A percentile compares a stretch with the other conserved stretches of the same genome.
Conservation (phyloP, 2,888 invertebrate genomes). For the Trissoscelio sp. region DNA sequence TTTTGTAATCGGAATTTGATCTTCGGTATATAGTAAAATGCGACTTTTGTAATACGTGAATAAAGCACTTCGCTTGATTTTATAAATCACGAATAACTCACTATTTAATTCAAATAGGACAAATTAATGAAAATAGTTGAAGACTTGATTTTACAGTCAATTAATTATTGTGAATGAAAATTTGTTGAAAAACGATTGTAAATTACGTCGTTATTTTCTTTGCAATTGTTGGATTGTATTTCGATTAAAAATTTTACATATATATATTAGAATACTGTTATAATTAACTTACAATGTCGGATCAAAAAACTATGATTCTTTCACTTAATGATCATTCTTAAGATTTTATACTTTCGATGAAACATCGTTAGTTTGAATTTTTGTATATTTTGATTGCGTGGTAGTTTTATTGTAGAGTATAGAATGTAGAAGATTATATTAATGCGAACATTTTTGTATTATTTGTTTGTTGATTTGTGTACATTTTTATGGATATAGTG, state of each 20-base stretch:
- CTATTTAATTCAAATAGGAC: background rate
- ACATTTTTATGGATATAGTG: conserved; percentile 6
- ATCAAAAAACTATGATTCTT: background rate
- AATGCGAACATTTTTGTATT: conserved; percentile 18
- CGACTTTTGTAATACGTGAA: background rate
- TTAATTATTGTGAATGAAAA: too few species aligned
- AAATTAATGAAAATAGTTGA: background rate
- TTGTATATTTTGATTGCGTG: conserved; percentile 47
- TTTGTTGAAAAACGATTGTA: too few species aligned
- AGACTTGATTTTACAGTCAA: too few species aligned
- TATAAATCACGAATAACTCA: conserved; percentile 9
- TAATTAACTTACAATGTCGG: background rate
- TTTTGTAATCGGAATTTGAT: conserved; percentile 23
- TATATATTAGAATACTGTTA: too few species aligned
- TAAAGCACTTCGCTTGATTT: conserved; percentile 20
- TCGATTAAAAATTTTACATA: conserved; percentile 4
- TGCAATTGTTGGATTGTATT: background rate
- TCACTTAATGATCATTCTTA: conserved; percentile 14
- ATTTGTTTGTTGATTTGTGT: conserved; percentile 27
- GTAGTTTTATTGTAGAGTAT: conserved; percentile 32
- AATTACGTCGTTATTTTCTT: too few species aligned
- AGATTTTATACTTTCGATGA: background rate
- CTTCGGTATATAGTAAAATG: conserved; percentile 11
- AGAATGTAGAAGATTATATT: conserved; percentile 18
- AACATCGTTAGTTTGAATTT: conserved; percentile 29